Percentiles rank a stretch among this genome's conserved stretches.
phyloP scores from a whole-genome alignment of 2,113 vertebrate genomes.

The Chloropsis cyanopogon region DNA sequence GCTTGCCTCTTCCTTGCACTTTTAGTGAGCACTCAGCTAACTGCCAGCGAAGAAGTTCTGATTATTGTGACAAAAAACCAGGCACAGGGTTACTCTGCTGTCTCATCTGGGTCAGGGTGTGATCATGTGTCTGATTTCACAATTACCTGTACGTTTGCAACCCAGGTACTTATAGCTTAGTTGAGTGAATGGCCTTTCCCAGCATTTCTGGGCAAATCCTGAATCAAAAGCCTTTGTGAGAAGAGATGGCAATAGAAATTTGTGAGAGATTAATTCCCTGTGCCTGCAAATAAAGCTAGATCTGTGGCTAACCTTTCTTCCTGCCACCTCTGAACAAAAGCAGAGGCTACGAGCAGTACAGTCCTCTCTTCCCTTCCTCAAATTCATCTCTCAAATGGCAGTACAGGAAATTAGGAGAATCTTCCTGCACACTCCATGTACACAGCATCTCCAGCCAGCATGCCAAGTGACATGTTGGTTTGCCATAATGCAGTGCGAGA shows the following conservation, averaged over 20 bases:
- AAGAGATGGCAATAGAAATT: not conserved
- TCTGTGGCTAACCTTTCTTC: not conserved
- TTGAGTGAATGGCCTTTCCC: not conserved
- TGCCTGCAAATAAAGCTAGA: not conserved
- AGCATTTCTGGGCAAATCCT: not conserved
- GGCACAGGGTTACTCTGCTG: not conserved
- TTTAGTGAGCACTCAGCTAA: not conserved
- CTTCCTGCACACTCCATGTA: not conserved
- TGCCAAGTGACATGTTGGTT: not conserved
- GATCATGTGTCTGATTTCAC: not conserved
- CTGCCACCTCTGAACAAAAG: not conserved
- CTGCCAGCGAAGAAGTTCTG: not conserved
- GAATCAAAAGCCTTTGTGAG: not conserved
- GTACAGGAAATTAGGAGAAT: not conserved
- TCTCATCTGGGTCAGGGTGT: not conserved
- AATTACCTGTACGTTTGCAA: not conserved
- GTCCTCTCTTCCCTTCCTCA: not conserved
- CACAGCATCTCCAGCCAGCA: not conserved
- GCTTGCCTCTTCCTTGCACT: not conserved
- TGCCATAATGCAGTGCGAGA: not conserved
- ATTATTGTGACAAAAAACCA: not conserved
- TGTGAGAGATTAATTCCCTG: not conserved
- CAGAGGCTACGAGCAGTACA: not conserved
- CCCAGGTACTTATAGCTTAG: not conserved
- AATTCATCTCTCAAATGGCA: not conserved